Evolutionary conservation across 2,113 vertebrate species (phyloP), one percentile per base, ranked within the genome.

Genomic region (Ophiodon elongatus): DNA sequence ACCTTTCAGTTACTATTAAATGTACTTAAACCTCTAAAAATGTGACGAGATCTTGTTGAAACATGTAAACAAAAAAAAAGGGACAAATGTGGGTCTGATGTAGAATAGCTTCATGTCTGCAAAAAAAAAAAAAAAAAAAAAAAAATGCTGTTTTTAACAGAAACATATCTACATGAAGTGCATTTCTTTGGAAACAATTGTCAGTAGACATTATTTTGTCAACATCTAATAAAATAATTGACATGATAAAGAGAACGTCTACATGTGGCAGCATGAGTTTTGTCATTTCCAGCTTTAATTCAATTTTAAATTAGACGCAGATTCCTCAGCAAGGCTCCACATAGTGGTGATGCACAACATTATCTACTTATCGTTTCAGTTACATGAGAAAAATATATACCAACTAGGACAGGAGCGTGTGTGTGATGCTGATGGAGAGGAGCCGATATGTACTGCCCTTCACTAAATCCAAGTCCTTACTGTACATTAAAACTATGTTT

Each of bases 401-500:
- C 72, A 52, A 79, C 70, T 84, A 77, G 29, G 62, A 79, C 57
- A 62, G 57, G 41, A 84, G 63, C 47, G 17, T 19, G 54, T 31
- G 52, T 37, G 73, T 86, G 80, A 78, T 80, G 69, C 43, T 14
- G 41, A 45, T 67, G 68, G 17, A 35, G n/a, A 37, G 41, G 62
- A 74, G 60, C 23, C 73, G 73, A 83, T 87, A 82, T 75, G 59
- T 72, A 56, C 75, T 71, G 75, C 73, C 67, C 71, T 17, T 57
- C 37, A 91, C 92, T 94, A 87, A 93, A 84, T 84, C 92, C 10
- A 89, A 86, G 95, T 97, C 94, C 95, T 95, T 96, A 95, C 96
- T 95, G 95, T 96, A 95, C 85, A 93, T 90, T 90, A 93, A 94
- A 94, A 93, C 85, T 88, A 93, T 83, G 67, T 94, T 94, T 91